phyloP scores from a whole-genome alignment of 2,113 vertebrate species.

The Ploceus nigricollis region DNA sequence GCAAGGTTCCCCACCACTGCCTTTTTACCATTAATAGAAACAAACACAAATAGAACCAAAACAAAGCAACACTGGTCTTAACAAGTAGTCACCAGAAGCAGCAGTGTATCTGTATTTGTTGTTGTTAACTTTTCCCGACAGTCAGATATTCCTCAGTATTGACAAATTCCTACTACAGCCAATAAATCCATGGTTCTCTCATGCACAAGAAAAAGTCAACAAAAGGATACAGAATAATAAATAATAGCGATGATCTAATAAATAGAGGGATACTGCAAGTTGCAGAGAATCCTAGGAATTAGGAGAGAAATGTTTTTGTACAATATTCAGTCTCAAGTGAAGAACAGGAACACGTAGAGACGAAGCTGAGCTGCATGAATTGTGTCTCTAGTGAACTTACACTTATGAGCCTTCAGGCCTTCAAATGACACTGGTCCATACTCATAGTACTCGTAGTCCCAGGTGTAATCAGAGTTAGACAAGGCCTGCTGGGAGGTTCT shows the following conservation, averaged over 20 bases:
- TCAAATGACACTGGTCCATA: constrained; percentile 92
- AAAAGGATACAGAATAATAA: background rate
- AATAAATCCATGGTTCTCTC: background rate
- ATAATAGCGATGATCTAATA: background rate
- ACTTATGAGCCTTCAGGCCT: constrained; percentile 91
- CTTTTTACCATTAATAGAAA: background rate
- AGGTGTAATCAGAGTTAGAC: constrained; percentile 86
- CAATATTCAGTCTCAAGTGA: background rate
- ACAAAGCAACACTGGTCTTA: background rate
- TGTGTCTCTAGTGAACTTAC: constrained; percentile 72
- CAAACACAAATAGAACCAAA: background rate
- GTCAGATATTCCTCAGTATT: background rate
- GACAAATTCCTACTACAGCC: background rate
- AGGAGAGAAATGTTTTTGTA: background rate
- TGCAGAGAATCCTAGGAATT: background rate
- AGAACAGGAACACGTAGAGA: background rate
- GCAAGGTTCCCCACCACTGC: background rate
- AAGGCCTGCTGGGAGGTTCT: constrained; percentile 75
- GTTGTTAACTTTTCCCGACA: background rate
- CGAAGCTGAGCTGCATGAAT: background rate
- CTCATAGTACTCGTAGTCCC: constrained; percentile 96
- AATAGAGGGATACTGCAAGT: background rate
- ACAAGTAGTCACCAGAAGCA: background rate
- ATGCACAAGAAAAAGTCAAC: background rate
- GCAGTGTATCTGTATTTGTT: background rate